These are phyloP conservation scores for Drosophila dives DNA, from an alignment of 2,888 invertebrate species.

Conservation along the genomic window DNA sequence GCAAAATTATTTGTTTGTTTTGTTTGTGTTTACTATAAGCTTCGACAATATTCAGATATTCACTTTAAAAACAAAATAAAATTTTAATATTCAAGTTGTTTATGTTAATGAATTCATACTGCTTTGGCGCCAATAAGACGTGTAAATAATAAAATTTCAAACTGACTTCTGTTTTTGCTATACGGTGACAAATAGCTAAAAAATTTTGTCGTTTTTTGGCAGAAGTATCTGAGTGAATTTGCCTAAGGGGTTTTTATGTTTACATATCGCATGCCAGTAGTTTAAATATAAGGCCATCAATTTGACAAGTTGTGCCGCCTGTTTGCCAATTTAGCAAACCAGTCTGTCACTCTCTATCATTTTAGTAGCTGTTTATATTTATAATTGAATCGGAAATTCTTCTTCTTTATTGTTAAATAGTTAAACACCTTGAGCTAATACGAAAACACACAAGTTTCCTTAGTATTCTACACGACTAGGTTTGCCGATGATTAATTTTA, in stretches of 20 bases:
- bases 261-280: slow-evolving; percentile 34
- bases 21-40: slow-evolving; percentile 7
- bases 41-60: slow-evolving; percentile 54
- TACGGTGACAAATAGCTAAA: slow-evolving; percentile 59
- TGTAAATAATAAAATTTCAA: slow-evolving; percentile 64
- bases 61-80: slow-evolving; percentile 40
- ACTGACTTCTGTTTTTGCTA: slow-evolving; percentile 17
- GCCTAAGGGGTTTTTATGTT: slow-evolving; percentile 25
- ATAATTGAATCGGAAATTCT: slow-evolving; percentile 66
- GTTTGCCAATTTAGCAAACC: slow-evolving; percentile 38
- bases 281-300: slow-evolving; percentile 53
- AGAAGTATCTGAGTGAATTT: slow-evolving; percentile 11
- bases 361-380: slow-evolving; percentile 29
- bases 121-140: slow-evolving; percentile 59
- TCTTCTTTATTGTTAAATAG: slow-evolving; percentile 39
- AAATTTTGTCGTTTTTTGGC: slow-evolving; percentile 32
- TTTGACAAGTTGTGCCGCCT: slow-evolving; percentile 18
- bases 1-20: slow-evolving; percentile 14
- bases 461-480: slow-evolving; percentile 26
- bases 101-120: slow-evolving; percentile 52
- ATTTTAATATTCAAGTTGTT: slow-evolving; percentile 7
- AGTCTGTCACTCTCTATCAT: slow-evolving; percentile 45
- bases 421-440: slow-evolving; percentile 49
- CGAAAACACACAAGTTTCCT: slow-evolving; percentile 30
- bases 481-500: slow-evolving; percentile 26